Evolutionary conservation across 1,140 invertebrate genomes (phyloP).

Genomic region (Laupala kohalensis): DNA sequence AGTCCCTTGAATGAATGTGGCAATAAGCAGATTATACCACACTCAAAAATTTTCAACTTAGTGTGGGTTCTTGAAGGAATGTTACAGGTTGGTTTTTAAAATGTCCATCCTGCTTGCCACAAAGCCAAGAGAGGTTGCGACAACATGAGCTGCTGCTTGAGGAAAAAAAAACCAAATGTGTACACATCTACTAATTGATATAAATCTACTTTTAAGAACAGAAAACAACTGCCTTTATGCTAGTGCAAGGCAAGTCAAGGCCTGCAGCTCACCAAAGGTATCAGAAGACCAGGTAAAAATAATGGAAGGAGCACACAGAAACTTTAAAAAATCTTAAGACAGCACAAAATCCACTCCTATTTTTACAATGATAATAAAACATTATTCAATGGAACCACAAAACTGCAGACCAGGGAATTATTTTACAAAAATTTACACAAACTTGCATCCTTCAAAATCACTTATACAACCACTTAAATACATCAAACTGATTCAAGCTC

Average conservation of each 20-base stretch:
- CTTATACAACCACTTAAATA: constrained; percentile 21
- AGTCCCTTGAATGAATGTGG: constrained; percentile 3
- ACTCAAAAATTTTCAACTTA: constrained; percentile 11
- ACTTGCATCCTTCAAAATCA: constrained; percentile 21
- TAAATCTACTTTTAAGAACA: not conserved
- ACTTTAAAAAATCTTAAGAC: constrained; percentile 13
- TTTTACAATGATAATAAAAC: constrained; percentile 17
- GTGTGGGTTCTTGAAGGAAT: constrained; percentile 17
- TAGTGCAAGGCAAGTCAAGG: constrained; percentile 2
- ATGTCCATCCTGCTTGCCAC: constrained; percentile 14
- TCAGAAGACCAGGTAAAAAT: constrained; percentile 11
- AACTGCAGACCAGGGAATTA: constrained; percentile 14
- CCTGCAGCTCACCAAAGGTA: constrained; percentile 1
- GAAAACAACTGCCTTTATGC: constrained; percentile 3
- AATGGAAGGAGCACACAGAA: constrained; percentile 13
- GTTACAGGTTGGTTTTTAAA: constrained; percentile 14
- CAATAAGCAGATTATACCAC: constrained; percentile 6
- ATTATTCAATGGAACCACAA: constrained; percentile 18
- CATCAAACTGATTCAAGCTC: constrained; percentile 23
- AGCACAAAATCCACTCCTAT: constrained; percentile 18
- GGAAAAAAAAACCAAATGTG: constrained; percentile 1
- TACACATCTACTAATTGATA: not conserved
- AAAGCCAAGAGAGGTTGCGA: constrained; percentile 13
- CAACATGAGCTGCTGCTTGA: constrained; percentile 4
- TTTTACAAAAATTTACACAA: constrained; percentile 29